phyloP scores from a whole-genome alignment of 2,113 vertebrate species.

The Galemys pyrenaicus region DNA sequence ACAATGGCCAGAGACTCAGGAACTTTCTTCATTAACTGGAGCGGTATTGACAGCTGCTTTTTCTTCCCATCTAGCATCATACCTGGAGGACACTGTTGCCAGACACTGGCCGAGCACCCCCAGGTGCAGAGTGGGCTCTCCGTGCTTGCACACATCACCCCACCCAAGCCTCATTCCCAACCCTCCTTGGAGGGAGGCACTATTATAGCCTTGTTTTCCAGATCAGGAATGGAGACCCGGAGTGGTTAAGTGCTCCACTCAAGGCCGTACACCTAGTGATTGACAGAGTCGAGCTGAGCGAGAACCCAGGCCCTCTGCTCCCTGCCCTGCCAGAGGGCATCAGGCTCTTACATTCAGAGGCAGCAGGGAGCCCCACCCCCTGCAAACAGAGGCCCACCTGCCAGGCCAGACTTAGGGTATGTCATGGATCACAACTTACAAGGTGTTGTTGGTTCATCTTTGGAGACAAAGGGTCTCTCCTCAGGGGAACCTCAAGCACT shows the following conservation, averaged over 20 bases:
- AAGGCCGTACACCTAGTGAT: not conserved
- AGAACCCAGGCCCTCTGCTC: not conserved
- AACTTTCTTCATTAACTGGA: not conserved
- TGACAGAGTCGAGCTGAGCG: not conserved
- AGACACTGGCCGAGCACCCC: not conserved
- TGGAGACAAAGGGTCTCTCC: not conserved
- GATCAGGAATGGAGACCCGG: not conserved
- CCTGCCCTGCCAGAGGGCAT: not conserved
- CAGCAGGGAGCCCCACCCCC: not conserved
- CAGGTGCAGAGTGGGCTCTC: fast-evolving
- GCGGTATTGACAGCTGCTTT: not conserved
- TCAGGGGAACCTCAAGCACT: not conserved
- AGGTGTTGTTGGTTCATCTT: not conserved
- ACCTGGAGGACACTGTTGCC: not conserved
- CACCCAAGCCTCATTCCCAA: not conserved
- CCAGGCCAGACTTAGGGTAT: not conserved
- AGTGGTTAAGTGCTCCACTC: not conserved
- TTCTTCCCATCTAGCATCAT: not conserved
- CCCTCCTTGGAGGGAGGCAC: not conserved
- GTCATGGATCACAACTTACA: fast-evolving
- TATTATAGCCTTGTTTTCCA: not conserved
- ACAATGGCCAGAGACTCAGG: not conserved
- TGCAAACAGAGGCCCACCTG: not conserved
- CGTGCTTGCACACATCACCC: fast-evolving
- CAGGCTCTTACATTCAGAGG: not conserved